Base-by-base conservation (phyloP, 2,113 vertebrate species). In the Psammodynastes pulverulentus region DNA sequence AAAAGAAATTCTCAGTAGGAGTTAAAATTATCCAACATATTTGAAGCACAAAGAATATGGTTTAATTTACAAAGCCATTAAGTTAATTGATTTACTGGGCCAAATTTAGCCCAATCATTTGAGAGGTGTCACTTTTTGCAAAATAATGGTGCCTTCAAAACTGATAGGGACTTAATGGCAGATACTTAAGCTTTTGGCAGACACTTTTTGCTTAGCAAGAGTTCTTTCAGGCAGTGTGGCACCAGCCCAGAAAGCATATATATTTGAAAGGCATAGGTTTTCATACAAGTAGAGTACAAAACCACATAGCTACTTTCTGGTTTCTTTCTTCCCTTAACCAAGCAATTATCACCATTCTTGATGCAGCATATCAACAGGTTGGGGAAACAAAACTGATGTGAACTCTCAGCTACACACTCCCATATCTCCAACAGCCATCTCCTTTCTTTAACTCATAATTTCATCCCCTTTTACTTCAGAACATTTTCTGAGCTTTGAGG, bases 111-210 rank as follows among this genome's bases (percentile, higher is more conserved):
- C n/a, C 0, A 0, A 93, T 93, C 93, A 56, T 89, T 94, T 89
- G 87, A 62, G 94, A 45, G 87, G 95, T 94, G 95, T 88, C 7
- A 13, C 3, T 85, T 95, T 95, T 92, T 93, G 58, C 92, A 93
- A 93, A 93, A 90, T 89, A 89, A 89, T 48, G 88, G 88, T 10
- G 88, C 53, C 91, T 92, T 89, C 91, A 92, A 89, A 92, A 90
- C 52, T 94, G 91, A 95, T 0, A 0, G 94, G 52, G 87, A 94
- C 39, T 93, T 97, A 95, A 95, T 93, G 88, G 90, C 62, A 95
- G 91, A 90, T 93, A 94, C 91, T 96, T 96, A 95, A 92, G 56
- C 17, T 93, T 79, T 94, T 95, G 93, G 92, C 93, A 94, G 56
- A 89, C 26, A 8, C 86, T 62, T 89, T 96, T 95, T 96, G 94